These are phyloP conservation scores for Cygnus buccinator DNA, from an alignment of 2,113 vertebrate species.

Conservation along the genomic window DNA sequence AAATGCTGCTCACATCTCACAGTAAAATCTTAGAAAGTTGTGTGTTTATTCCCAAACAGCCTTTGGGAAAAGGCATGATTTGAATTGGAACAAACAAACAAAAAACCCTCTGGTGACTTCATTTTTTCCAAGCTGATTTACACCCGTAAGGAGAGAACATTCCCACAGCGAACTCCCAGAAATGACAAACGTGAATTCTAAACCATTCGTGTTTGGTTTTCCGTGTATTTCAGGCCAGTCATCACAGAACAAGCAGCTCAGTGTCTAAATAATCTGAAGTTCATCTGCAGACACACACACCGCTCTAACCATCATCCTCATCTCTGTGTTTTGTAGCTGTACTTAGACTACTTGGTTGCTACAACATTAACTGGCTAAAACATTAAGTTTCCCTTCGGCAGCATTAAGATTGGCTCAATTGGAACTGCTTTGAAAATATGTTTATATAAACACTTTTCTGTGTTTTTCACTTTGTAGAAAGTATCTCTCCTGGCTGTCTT, in stretches of 20 bases:
- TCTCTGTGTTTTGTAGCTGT: slow-evolving; percentile 3
- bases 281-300: background rate
- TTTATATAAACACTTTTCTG: background rate
- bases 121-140: background rate
- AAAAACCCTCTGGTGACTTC: background rate
- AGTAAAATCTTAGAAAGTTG: background rate
- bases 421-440: background rate
- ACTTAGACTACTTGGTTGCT: background rate
- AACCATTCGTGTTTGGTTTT: background rate
- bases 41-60: background rate
- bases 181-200: background rate
- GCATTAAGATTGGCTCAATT: background rate
- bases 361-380: background rate
- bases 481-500: background rate
- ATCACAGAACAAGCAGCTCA: background rate
- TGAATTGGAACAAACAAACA: background rate
- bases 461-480: background rate
- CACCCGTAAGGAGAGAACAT: background rate
- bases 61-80: background rate
- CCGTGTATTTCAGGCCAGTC: background rate
- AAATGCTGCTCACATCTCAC: background rate
- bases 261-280: background rate
- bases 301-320: background rate
- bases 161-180: background rate
- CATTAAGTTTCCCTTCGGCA: background rate